These are phyloP conservation scores for Columba guinea DNA, from an alignment of 2,797 vertebrate genomes.

Conservation along the genomic window DNA sequence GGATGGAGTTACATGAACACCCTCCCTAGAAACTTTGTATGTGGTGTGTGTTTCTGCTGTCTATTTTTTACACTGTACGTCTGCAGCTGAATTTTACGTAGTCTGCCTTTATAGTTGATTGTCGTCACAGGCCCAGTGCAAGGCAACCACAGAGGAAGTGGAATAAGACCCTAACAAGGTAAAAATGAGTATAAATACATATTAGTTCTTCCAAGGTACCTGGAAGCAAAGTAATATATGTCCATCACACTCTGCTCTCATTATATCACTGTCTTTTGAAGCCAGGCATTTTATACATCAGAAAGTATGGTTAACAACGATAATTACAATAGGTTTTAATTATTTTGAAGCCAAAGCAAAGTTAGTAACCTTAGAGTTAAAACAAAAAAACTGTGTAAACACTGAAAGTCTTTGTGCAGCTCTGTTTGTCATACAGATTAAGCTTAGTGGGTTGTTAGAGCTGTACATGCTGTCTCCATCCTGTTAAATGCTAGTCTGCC, in stretches of 20 bases:
- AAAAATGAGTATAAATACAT: background rate
- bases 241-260: background rate
- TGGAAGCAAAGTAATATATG: constrained; percentile 16
- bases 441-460: background rate
- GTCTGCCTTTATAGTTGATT: background rate
- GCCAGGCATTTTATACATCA: background rate
- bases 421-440: background rate
- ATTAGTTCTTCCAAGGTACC: background rate
- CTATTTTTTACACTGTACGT: background rate
- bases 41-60: background rate
- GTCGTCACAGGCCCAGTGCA: background rate
- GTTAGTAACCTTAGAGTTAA: background rate
- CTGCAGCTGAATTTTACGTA: background rate
- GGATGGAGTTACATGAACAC: background rate
- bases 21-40: background rate
- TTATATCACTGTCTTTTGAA: background rate
- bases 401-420: background rate
- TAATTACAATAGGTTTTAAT: background rate
- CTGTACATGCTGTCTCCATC: background rate
- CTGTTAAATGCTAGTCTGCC: background rate
- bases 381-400: background rate
- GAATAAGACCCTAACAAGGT: constrained; percentile 3
- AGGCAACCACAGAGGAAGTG: constrained; percentile 51
- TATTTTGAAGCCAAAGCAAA: background rate
- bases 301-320: background rate